Base-by-base conservation (phyloP, 2,888 invertebrate species). In the Diarsia mendica region DNA sequence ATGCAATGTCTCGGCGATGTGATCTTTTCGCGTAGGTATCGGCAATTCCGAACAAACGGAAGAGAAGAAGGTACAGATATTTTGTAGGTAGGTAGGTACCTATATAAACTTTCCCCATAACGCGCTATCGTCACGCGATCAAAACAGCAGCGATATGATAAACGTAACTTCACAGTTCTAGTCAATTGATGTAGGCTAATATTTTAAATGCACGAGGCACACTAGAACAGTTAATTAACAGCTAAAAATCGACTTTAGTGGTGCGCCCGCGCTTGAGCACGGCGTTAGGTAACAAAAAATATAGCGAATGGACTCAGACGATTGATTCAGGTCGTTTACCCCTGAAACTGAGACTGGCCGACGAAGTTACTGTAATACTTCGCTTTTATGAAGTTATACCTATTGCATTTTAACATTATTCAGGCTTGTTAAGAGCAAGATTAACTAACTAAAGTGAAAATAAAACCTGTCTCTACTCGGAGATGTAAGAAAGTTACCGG, bases 281-380 rank as follows among this genome's bases (percentile, higher is more conserved):
- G 6, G 69, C 72, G 79, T 87, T 87, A 75, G 79, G 83, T 79
- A 86, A 88, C 88, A 88, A 87, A 87, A 87, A 87, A 86, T 84
- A 77, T 78, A 77, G 84, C 88, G 89, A 90, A 89, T 88, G 90
- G 90, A 88, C 88, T 87, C 90, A 87, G 89, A 86, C 93, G 91
- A 95, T 94, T 93, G 93, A 92, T 87, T 89, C 88, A 84, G 96
- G 95, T 93, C 95, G 88, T 88, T 95, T 91, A 95, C 95, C 95
- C 87, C 92, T 92, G 88, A 93, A 94, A 92, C 91, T 83, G 89
- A 89, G 89, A 85, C 85, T 79, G 87, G 72, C 88, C 81, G 86
- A 87, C 87, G 53, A 82, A 85, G 84, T 87, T 90, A 91, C 92
- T 82, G 89, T 90, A 89, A 89, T 88, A 88, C 86, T 88, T 84